Evolutionary conservation across 2,797 vertebrate genomes (phyloP).

Genomic region (Australoheros facetus): DNA sequence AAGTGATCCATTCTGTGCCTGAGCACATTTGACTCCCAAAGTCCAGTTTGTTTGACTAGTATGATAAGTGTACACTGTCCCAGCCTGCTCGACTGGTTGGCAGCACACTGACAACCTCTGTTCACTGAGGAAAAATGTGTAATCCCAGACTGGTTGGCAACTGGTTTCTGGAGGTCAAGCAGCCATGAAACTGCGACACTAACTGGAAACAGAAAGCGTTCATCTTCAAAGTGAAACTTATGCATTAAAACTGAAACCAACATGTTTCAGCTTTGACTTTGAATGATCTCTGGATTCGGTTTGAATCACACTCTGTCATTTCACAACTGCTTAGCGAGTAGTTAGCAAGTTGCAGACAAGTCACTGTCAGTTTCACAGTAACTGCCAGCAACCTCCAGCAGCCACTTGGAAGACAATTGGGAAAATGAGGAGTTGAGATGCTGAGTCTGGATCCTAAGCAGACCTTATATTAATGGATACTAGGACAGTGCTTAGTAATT

Average conservation of each 20-base stretch:
- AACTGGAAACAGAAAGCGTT: too few species aligned
- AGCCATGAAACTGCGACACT: too few species aligned
- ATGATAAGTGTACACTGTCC: too few species aligned
- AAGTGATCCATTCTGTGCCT: background rate
- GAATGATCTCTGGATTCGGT: background rate
- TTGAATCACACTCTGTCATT: background rate
- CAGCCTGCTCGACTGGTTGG: background rate
- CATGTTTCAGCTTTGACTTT: too few species aligned
- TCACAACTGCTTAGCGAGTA: background rate
- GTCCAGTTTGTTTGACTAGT: too few species aligned
- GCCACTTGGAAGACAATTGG: too few species aligned
- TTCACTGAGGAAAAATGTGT: background rate
- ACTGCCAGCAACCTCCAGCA: too few species aligned
- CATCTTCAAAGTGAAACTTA: too few species aligned
- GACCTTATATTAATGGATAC: background rate
- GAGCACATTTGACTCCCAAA: background rate
- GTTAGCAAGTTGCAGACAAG: background rate
- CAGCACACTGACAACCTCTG: background rate
- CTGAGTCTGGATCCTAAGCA: background rate
- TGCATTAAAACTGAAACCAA: too few species aligned
- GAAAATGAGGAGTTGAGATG: background rate
- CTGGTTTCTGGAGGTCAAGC: background rate
- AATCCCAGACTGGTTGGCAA: background rate
- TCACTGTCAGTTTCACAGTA: background rate
- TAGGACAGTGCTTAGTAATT: background rate